Conservation (phyloP, 92 coral and sea anemone species). For the Epizoanthus illoricatus region DNA sequence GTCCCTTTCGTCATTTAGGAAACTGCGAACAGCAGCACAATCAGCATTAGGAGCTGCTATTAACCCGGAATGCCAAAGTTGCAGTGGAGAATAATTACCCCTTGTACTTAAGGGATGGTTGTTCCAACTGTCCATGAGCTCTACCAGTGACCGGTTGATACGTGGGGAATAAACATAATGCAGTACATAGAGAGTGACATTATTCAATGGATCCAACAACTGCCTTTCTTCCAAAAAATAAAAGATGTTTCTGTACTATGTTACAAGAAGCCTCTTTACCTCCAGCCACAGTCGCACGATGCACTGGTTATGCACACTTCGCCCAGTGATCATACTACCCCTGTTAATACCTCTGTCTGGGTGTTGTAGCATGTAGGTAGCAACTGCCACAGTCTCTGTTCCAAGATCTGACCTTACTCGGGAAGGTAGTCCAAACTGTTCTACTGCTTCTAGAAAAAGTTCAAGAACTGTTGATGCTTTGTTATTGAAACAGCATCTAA, state of each 20-base stretch:
- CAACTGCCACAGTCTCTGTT: conserved; percentile 31
- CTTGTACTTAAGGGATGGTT: conserved; percentile 47
- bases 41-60: conserved; percentile 43
- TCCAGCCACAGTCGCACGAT: conserved; percentile 54
- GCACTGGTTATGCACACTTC: conserved; percentile 51
- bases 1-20: conserved; percentile 26
- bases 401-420: conserved; percentile 33
- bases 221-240: conserved; percentile 45
- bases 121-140: conserved; percentile 53
- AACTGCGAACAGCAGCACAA: conserved; percentile 45
- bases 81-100: conserved; percentile 49
- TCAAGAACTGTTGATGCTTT: background rate
- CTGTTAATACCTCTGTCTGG: conserved; percentile 41
- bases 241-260: conserved; percentile 43
- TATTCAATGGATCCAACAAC: conserved; percentile 51
- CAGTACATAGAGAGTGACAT: conserved; percentile 36
- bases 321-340: conserved; percentile 58
- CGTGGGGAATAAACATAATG: conserved; percentile 54
- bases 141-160: conserved; percentile 42
- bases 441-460: background rate
- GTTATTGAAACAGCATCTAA: too few relatives aligned
- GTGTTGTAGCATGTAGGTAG: background rate
- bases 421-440: conserved; percentile 37
- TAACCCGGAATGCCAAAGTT: conserved; percentile 57
- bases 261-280: conserved; percentile 49